Evolutionary conservation across 2,888 invertebrate species (phyloP).

Genomic region (Drosophila maculinotata): DNA sequence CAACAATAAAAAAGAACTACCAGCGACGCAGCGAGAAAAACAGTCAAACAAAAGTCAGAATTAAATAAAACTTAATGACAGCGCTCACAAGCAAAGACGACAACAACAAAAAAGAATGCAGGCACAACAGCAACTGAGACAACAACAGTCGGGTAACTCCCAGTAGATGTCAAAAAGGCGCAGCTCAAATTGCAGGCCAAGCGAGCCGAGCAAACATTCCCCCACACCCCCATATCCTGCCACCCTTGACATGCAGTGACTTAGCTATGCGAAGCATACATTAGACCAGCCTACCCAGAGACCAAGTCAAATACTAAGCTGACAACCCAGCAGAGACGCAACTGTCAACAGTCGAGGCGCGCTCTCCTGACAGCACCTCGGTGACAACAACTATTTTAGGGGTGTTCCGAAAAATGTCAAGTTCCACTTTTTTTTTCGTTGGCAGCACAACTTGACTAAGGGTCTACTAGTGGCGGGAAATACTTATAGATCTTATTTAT

Average conservation of each 20-base stretch:
- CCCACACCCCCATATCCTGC: neutral
- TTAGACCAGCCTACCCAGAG: conserved; percentile 36
- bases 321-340: conserved; percentile 58
- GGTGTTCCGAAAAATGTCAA: conserved; percentile 20
- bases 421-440: neutral
- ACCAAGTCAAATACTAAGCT: conserved; percentile 64
- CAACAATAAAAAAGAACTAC: conserved; percentile 77
- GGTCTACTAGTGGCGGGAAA: neutral
- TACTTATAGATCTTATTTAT: neutral
- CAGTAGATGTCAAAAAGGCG: conserved; percentile 48
- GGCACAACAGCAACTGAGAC: neutral
- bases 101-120: conserved; percentile 13
- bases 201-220: conserved; percentile 16
- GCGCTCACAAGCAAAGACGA: conserved; percentile 44
- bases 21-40: conserved; percentile 35
- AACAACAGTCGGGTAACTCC: conserved; percentile 34
- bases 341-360: conserved; percentile 63
- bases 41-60: conserved; percentile 77
- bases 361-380: conserved; percentile 37
- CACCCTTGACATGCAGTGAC: conserved; percentile 40
- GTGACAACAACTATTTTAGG: conserved; percentile 32
- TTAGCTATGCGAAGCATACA: conserved; percentile 34
- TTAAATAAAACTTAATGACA: conserved; percentile 82
- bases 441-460: conserved; percentile 6
- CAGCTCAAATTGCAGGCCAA: conserved; percentile 61